Evolutionary conservation across 2,888 invertebrate genomes (phyloP).

Genomic region (Macaria liturata): DNA sequence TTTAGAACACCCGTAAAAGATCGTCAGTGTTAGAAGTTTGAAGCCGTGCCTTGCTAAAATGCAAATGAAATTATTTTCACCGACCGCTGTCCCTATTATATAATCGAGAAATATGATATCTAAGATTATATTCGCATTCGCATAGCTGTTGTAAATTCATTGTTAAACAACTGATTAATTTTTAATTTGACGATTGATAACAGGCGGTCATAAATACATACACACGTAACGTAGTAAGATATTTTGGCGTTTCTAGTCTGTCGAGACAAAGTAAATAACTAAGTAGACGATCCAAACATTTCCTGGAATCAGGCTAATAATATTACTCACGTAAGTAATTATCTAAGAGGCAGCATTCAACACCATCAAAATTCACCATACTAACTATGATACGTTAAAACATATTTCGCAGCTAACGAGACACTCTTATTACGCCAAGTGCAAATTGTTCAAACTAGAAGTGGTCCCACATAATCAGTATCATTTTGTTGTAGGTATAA

Average conservation of each 20-base stretch:
- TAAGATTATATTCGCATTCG: not conserved
- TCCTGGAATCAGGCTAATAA: too few species aligned
- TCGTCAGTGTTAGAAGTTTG: conserved; percentile 24
- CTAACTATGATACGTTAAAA: too few species aligned
- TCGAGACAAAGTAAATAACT: too few species aligned
- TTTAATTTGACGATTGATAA: too few species aligned
- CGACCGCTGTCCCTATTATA: conserved; percentile 14
- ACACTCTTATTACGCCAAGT: conserved; percentile 20
- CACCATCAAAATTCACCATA: too few species aligned
- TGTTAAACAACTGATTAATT: not conserved
- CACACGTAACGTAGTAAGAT: too few species aligned
- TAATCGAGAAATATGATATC: conserved; percentile 12
- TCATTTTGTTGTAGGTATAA: conserved; percentile 50
- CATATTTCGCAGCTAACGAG: too few species aligned
- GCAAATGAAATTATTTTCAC: conserved; percentile 21
- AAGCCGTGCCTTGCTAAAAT: conserved; percentile 18
- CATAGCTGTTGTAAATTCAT: conserved; percentile 6
- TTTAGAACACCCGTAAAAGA: conserved; percentile 41
- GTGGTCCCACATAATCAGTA: conserved; percentile 44
- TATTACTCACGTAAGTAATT: too few species aligned
- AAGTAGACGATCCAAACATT: too few species aligned
- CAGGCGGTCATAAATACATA: too few species aligned
- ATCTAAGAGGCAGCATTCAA: too few species aligned
- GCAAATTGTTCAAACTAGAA: conserved; percentile 40
- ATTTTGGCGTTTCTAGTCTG: too few species aligned